phyloP scores from a whole-genome alignment of 2,888 invertebrate species.

The Drosophila ezoana region DNA sequence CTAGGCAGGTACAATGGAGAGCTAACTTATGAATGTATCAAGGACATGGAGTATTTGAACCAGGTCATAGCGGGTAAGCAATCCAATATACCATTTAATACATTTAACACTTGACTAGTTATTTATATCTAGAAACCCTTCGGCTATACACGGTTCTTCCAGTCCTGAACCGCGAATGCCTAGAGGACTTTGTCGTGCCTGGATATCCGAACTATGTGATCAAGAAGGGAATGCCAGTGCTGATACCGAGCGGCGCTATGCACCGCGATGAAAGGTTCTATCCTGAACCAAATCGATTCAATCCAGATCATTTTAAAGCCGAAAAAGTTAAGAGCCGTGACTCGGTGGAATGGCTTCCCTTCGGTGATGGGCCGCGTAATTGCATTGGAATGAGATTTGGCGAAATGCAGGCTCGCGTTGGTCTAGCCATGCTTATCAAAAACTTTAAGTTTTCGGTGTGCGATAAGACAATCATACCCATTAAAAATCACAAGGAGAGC shows the following conservation, averaged over 20 bases:
- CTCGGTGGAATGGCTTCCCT: slow-evolving; percentile 78
- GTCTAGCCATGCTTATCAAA: slow-evolving; percentile 71
- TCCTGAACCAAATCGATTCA: slow-evolving; percentile 87
- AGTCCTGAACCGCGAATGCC: slow-evolving; percentile 85
- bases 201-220: slow-evolving; percentile 86
- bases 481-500: slow-evolving; percentile 45
- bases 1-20: slow-evolving; percentile 81
- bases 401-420: slow-evolving; percentile 80
- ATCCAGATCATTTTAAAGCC: slow-evolving; percentile 87
- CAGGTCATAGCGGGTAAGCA: slow-evolving; percentile 85
- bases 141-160: slow-evolving; percentile 86
- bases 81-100: too few species aligned
- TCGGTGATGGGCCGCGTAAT: slow-evolving; percentile 83
- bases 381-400: slow-evolving; percentile 83
- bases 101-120: background rate
- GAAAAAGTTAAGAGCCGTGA: slow-evolving; percentile 86
- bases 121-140: slow-evolving; percentile 83
- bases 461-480: slow-evolving; percentile 72
- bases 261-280: slow-evolving; percentile 87
- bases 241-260: slow-evolving; percentile 86
- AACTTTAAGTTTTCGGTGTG: slow-evolving; percentile 75
- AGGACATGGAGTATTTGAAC: slow-evolving; percentile 85
- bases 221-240: slow-evolving; percentile 86
- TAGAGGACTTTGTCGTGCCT: slow-evolving; percentile 85
- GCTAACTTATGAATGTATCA: slow-evolving; percentile 82